Percentiles rank a stretch among this genome's conserved stretches.
phyloP scores from a whole-genome alignment of 2,113 vertebrate genomes.

The Onychostruthus taczanowskii region DNA sequence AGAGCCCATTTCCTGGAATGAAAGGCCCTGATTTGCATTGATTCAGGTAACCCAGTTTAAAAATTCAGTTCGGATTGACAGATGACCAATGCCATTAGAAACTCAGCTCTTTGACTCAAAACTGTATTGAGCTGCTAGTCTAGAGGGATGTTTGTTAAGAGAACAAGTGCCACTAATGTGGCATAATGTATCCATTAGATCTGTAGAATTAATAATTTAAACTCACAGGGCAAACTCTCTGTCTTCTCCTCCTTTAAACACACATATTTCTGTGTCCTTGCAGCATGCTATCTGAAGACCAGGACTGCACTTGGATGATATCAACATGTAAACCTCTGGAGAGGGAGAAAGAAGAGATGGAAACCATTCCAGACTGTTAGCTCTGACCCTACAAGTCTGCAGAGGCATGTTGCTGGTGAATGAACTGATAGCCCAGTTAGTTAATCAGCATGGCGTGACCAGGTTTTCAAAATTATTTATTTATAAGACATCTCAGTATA shows the following conservation, averaged over 20 bases:
- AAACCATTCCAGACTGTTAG: constrained; percentile 59
- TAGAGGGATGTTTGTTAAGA: constrained; percentile 51
- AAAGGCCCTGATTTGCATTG: background rate
- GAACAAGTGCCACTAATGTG: constrained; percentile 51
- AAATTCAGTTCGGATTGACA: constrained; percentile 32
- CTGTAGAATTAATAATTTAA: constrained; percentile 67
- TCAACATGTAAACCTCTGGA: constrained; percentile 26
- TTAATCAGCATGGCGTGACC: constrained; percentile 13
- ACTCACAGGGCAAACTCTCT: background rate
- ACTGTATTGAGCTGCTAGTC: constrained; percentile 47
- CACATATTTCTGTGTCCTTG: constrained; percentile 44
- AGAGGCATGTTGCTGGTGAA: constrained; percentile 69
- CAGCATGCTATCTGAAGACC: constrained; percentile 54
- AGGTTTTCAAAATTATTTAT: constrained; percentile 16
- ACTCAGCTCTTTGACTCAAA: constrained; percentile 35
- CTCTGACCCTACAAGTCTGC: constrained; percentile 58
- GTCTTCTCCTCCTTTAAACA: constrained; percentile 3
- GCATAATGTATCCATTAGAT: constrained; percentile 63
- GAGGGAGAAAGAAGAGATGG: constrained; percentile 28
- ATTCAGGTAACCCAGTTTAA: constrained; percentile 45
- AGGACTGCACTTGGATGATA: background rate
- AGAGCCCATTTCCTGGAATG: constrained; percentile 33
- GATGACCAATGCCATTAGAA: constrained; percentile 24
- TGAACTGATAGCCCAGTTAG: constrained; percentile 29
- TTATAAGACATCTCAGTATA: constrained; percentile 18